phyloP scores from a whole-genome alignment of 2,113 vertebrate genomes.

The Oryzias celebensis region DNA sequence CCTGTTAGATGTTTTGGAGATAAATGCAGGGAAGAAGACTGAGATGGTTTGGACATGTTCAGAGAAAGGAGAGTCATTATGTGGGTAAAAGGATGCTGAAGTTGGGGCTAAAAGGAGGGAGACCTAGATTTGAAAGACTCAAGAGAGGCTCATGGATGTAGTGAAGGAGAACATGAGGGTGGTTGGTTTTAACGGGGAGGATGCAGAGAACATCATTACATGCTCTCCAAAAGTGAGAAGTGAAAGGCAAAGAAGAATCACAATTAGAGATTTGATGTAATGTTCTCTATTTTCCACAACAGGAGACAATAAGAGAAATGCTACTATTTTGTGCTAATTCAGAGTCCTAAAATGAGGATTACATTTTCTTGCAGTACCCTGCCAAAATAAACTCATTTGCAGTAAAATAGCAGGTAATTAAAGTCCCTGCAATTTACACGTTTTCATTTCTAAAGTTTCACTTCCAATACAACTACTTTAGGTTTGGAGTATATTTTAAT shows the following conservation, averaged over 20 bases:
- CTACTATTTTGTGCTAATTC: neutral
- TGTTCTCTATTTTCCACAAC: conserved; percentile 12
- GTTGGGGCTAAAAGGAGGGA: too few species aligned
- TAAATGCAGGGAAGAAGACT: too few species aligned
- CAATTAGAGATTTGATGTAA: neutral
- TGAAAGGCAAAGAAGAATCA: neutral
- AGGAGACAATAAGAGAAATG: neutral
- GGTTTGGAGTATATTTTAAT: neutral
- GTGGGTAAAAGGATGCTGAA: too few species aligned
- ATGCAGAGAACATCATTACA: too few species aligned
- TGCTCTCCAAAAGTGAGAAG: too few species aligned
- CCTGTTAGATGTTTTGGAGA: too few species aligned
- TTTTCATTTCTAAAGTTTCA: neutral
- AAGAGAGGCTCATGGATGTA: too few species aligned
- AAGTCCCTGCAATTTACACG: conserved; percentile 10
- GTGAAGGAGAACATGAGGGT: too few species aligned
- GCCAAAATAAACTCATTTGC: neutral
- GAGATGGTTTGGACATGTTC: too few species aligned
- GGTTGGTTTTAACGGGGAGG: too few species aligned
- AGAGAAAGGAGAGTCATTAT: too few species aligned
- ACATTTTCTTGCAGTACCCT: neutral
- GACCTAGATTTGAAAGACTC: too few species aligned
- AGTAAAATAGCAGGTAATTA: conserved; percentile 16
- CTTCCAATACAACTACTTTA: neutral
- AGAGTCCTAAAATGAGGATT: conserved; percentile 4